phyloP scores from a whole-genome alignment of 53 echinoderm and acorn worm genomes.

The Patiria pectinifera region DNA sequence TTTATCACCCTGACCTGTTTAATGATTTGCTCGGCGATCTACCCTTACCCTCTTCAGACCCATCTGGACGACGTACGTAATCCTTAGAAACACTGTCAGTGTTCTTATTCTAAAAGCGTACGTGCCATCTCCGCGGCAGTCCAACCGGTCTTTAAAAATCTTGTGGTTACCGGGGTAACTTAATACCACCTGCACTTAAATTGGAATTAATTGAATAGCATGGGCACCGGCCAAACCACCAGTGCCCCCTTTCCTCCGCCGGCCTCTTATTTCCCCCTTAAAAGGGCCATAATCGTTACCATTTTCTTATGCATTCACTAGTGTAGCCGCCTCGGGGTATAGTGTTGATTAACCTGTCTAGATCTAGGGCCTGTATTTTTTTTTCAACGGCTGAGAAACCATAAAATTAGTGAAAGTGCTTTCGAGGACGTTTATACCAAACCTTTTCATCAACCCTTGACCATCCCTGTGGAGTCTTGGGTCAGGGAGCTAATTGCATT shows the following conservation, averaged over 20 bases:
- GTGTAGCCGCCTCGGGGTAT: not conserved
- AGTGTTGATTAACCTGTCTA: not conserved
- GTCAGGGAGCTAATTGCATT: no score
- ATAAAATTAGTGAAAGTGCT: no score
- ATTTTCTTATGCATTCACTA: not conserved
- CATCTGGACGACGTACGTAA: not conserved
- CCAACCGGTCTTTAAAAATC: not conserved
- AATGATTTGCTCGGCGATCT: not conserved
- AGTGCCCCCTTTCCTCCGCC: not conserved
- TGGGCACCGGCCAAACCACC: not conserved
- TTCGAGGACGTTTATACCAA: no score
- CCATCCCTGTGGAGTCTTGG: no score
- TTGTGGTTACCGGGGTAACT: not conserved
- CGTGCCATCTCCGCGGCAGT: not conserved
- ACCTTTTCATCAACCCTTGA: no score
- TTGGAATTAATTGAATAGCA: conserved; percentile 12
- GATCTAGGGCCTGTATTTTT: not conserved
- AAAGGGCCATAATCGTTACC: not conserved
- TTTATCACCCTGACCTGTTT: not conserved
- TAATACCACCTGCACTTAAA: not conserved
- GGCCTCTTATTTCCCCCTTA: not conserved
- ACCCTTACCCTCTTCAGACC: not conserved
- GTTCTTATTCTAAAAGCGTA: not conserved
- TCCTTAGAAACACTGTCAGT: not conserved
- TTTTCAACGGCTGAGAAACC: not conserved